Conservation (phyloP, 92 coral and sea anemone genomes). For the Phenganax subtilis region DNA sequence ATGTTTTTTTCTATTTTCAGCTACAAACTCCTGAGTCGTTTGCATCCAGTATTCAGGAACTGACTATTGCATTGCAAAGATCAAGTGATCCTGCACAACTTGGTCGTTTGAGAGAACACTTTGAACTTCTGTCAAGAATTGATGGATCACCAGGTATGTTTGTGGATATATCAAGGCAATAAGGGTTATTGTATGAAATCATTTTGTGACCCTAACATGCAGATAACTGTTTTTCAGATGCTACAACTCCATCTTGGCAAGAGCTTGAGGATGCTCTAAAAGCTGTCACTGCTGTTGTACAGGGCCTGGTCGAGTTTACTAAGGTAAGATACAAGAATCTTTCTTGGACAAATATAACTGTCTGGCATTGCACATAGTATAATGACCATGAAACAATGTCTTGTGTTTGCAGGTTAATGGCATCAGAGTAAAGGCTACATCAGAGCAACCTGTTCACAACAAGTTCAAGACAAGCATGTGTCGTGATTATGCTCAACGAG, state of each 20-base stretch:
- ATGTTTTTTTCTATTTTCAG: conserved; percentile 41
- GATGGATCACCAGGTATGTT: conserved; percentile 91
- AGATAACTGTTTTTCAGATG: conserved; percentile 51
- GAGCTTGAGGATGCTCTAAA: conserved; percentile 76
- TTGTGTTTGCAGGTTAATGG: conserved; percentile 50
- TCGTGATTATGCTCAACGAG: conserved; percentile 71
- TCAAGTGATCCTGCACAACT: conserved; percentile 95
- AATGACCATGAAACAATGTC: conserved; percentile 66
- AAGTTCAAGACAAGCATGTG: conserved; percentile 96
- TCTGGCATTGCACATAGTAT: conserved; percentile 10
- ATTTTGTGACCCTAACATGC: conserved; percentile 1
- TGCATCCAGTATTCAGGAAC: conserved; percentile 86
- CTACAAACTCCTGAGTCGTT: conserved; percentile 94
- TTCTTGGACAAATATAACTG: too few relatives aligned
- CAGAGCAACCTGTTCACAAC: conserved; percentile 67
- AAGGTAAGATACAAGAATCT: conserved; percentile 8
- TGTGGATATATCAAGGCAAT: conserved; percentile 7
- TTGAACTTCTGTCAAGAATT: conserved; percentile 82
- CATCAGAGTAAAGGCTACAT: conserved; percentile 1
- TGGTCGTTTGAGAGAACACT: conserved; percentile 72
- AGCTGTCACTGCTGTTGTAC: conserved; percentile 87
- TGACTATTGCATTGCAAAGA: conserved; percentile 84
- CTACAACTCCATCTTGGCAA: conserved; percentile 73
- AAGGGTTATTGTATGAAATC: conserved; percentile 11
- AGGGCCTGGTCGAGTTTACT: conserved; percentile 77